Evolutionary conservation across 2,113 vertebrate species (phyloP), one percentile per base, ranked within the genome.

Genomic region (Passer montanus): DNA sequence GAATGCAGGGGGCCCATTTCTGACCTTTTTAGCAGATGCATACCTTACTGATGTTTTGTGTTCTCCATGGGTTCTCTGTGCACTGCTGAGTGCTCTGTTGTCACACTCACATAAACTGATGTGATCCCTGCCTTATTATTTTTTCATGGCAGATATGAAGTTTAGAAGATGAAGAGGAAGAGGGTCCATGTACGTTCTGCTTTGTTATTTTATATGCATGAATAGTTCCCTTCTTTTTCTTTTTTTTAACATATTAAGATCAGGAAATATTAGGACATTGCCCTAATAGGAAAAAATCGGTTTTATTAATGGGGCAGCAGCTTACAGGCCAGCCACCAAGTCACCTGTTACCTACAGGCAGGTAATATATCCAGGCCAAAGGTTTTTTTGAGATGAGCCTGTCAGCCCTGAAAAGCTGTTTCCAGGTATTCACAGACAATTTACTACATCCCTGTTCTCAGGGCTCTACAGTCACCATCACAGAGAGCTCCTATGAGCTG

Each of bases 91-190:
- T 31, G 30, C 35, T n/a, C 23, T 56, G 14, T 26, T 68, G 27
- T 64, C 37, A 18, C 33, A 44, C 17, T 46, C 74, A 72, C 12
- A 41, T 64, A 78, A 88, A 77, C 8, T 27, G 55, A 49, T 50
- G 33, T 72, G 19, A 64, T 55, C 39, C 26, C 19, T 67, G 13
- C 4, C 33, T 27, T 62, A 7, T 53, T 52, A 75, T 33, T 60
- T 90, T 69, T 69, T 68, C 35, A 60, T 52, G 52, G 35, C 21
- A 72, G 43, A 46, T 62, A 72, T 7, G 44, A 82, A 8, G 70
- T 75, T 91, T 91, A 76, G 76, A 94, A 95, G 84, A 87, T 58
- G 76, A 58, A 58, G 33, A 55, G 53, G 31, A 96, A 78, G 69
- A 75, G 21, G 6, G 33, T 72, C 21, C 17, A 52, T 2, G 10